Conservation (phyloP, 2,113 vertebrate species). For the Chaenogobius annularis region DNA sequence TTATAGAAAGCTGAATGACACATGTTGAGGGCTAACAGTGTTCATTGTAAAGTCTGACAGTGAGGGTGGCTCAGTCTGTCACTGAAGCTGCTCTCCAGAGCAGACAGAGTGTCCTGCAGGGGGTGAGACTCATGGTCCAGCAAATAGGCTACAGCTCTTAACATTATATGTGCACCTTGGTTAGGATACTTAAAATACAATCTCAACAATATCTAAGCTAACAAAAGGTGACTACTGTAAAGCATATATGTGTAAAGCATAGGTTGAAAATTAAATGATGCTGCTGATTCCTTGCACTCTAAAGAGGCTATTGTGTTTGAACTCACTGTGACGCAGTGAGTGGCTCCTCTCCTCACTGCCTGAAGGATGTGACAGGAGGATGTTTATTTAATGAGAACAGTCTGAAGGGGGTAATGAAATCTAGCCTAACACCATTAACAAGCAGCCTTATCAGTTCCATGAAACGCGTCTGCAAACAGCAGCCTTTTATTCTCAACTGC, state of each 20-base stretch:
- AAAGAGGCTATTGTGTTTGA: conserved; percentile 46
- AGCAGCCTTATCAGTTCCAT: conserved; percentile 67
- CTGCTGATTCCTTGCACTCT: conserved; percentile 33
- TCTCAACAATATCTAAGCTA: not conserved
- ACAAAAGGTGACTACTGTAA: not conserved
- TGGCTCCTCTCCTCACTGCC: conserved; percentile 33
- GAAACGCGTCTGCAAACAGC: conserved; percentile 63
- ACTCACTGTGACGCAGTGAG: conserved; percentile 29
- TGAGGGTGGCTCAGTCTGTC: too few species aligned
- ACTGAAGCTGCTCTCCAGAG: too few species aligned
- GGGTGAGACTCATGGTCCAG: too few species aligned
- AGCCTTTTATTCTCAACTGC: conserved; percentile 66
- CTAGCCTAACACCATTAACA: conserved; percentile 75
- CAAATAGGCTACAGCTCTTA: too few species aligned
- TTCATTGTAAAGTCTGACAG: too few species aligned
- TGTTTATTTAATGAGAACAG: conserved; percentile 79
- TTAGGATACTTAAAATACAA: not conserved
- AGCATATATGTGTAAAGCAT: not conserved
- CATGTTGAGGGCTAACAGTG: too few species aligned
- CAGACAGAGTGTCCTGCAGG: too few species aligned
- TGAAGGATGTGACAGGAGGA: conserved; percentile 72
- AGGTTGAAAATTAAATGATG: not conserved
- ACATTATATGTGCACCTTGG: too few species aligned
- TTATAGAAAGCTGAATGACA: too few species aligned
- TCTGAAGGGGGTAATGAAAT: conserved; percentile 79